Base-by-base conservation (phyloP, 2,888 invertebrate species). In the Tribolium freemani region DNA sequence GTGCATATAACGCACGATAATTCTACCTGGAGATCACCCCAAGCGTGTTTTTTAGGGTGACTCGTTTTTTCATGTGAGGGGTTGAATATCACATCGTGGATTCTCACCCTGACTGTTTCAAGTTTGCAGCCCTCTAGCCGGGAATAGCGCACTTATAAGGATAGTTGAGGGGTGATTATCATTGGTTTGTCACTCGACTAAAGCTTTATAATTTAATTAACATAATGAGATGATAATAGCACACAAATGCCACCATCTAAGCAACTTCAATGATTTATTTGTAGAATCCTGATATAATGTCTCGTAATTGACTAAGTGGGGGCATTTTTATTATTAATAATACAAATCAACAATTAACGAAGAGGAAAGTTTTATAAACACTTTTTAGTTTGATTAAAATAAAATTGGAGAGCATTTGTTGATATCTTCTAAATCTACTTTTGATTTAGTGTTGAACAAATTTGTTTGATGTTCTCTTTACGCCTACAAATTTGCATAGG, bases 41-140 rank as follows among this genome's bases (percentile, higher is more conserved):
- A 38, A 38, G 38, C 38, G 38, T 10, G 64, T 64, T 45, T 16
- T n/a, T 31, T 21, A 31, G 67, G 67, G 57, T 57, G 45, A 26
- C 1, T 20, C n/a, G 10, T 64, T 64, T 54, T 64, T 64, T 21
- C 11, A 26, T 11, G 48, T 64, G 73, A 73, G 73, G 74, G 75
- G 73, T 69, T 64, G 53, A 26, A 64, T 61, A 44, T 6, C 8
- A n/a, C n/a, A 57, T 10, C 48, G n/a, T 1, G 26, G 67, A 50
- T 45, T n/a, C 30, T 31, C 13, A 69, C 69, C 60, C 50, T 8
- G 6, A 51, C 50, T 69, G 67, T 48, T 38, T 66, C 58, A 10
- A 16, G 2, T 9, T 46, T 44, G 16, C 50, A 21, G 75, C 54
- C 75, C 54, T 75, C 75, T 75, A 50, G n/a, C 1, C 38, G 30